A percentile compares a stretch with the other conserved stretches of the same genome.
These are phyloP conservation scores for Eurystomus glaucurus DNA, from an alignment of 2,797 vertebrate species.

Conservation along the genomic window DNA sequence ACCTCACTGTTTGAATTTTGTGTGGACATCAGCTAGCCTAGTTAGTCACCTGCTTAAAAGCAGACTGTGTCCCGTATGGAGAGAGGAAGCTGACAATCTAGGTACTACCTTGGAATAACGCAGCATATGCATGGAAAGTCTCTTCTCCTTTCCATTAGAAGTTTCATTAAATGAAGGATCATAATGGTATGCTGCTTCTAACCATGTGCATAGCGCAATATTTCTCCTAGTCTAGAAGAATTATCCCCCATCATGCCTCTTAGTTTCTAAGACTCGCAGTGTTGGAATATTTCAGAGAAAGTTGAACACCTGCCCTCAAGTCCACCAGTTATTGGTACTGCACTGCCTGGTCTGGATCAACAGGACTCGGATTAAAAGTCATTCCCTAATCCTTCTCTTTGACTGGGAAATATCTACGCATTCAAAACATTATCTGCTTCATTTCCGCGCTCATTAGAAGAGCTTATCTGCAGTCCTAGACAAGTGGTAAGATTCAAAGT, in stretches of 20 bases:
- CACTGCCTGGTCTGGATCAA: neutral
- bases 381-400: neutral
- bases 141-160: neutral
- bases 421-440: neutral
- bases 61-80: neutral
- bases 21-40: neutral
- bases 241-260: neutral
- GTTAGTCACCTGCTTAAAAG: neutral
- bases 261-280: neutral
- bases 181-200: neutral
- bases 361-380: neutral
- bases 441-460: neutral
- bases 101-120: neutral
- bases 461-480: neutral
- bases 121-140: neutral
- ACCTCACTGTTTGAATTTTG: neutral
- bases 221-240: neutral
- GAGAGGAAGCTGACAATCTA: neutral
- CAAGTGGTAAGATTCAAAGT: neutral
- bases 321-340: neutral
- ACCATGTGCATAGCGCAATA: rapidly evolving
- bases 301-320: neutral
- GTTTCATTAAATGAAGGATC: neutral
- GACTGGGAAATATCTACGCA: neutral
- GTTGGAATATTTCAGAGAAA: neutral